Percentiles rank a stretch among this genome's conserved stretches.
Evolutionary conservation across 2,113 vertebrate species (phyloP).

Genomic region (Athene noctua): DNA sequence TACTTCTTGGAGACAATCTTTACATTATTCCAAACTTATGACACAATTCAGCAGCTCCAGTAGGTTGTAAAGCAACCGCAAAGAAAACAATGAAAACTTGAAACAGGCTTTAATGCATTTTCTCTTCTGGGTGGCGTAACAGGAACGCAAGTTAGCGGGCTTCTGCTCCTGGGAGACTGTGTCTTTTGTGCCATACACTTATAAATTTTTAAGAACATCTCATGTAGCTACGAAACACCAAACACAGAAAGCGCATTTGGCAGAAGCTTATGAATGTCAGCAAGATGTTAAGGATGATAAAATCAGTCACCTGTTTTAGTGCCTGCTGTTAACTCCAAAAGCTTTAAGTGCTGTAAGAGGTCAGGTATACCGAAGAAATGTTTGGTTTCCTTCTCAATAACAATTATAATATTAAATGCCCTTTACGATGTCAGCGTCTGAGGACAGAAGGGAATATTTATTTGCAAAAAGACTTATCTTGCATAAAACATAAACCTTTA

Average conservation of each 20-base stretch:
- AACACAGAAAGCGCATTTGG: conserved; percentile 14
- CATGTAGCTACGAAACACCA: not conserved
- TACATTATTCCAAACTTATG: not conserved
- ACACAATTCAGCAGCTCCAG: not conserved
- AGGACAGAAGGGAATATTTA: not conserved
- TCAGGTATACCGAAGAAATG: not conserved
- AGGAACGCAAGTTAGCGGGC: not conserved
- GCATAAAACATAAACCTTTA: not conserved
- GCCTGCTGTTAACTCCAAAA: not conserved
- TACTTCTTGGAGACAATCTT: not conserved
- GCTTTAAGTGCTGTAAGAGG: not conserved
- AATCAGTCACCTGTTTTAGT: not conserved
- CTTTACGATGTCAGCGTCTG: not conserved
- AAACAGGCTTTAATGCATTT: not conserved
- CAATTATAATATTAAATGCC: not conserved
- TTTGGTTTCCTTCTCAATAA: not conserved
- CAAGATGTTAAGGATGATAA: not conserved
- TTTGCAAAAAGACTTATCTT: not conserved
- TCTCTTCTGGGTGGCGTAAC: not conserved
- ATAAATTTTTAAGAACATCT: not conserved
- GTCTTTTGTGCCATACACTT: not conserved
- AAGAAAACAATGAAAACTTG: not conserved
- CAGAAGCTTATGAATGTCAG: not conserved
- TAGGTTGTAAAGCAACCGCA: not conserved
- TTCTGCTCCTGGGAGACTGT: not conserved